A percentile compares a stretch with the other conserved stretches of the same genome.
Evolutionary conservation across 1,140 invertebrate genomes (phyloP).

Genomic region (Drosophila serrata): DNA sequence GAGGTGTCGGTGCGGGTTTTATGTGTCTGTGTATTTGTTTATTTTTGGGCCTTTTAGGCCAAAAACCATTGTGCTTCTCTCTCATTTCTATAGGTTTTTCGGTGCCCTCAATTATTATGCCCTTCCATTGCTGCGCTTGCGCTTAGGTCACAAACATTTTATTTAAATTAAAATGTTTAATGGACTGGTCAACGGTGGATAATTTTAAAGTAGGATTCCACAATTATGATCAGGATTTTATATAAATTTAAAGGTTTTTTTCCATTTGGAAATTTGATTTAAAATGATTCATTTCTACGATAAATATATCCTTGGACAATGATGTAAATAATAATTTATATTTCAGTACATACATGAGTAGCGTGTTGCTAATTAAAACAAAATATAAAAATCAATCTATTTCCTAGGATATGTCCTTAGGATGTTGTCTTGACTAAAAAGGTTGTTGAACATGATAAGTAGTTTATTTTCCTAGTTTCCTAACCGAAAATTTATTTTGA

Average conservation of each 20-base stretch:
- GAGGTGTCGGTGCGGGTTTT: not conserved
- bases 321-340: no score
- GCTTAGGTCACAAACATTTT: not conserved
- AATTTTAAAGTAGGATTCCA: no score
- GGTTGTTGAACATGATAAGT: constrained; percentile 12
- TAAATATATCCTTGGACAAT: not conserved
- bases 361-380: no score
- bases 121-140: constrained; percentile 7
- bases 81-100: not conserved
- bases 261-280: no score
- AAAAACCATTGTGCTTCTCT: no score
- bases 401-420: not conserved
- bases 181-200: no score
- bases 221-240: no score
- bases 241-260: no score
- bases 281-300: no score
- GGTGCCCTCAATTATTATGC: not conserved
- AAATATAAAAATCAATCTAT: not conserved
- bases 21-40: constrained; percentile 4
- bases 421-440: constrained; percentile 5
- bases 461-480: not conserved
- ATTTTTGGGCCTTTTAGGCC: not conserved
- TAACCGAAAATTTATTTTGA: not conserved
- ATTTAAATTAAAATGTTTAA: not conserved
- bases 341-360: not conserved